These are phyloP conservation scores for Phymastichus coffea DNA, from an alignment of 1,140 invertebrate species.

Conservation along the genomic window DNA sequence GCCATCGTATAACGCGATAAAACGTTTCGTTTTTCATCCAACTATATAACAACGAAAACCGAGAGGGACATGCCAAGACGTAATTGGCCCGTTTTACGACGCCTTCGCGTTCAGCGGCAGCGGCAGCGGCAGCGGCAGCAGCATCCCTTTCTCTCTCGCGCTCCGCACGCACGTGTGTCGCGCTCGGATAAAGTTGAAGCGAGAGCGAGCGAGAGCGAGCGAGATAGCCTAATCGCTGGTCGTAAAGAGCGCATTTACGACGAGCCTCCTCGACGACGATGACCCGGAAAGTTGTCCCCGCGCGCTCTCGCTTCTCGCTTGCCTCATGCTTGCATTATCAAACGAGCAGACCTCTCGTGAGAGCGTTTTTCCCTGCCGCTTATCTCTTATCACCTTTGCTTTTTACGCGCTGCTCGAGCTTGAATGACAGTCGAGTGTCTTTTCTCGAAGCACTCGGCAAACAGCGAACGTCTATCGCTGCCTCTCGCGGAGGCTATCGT, in stretches of 20 bases:
- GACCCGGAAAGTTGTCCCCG: too few relatives aligned
- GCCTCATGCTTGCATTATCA: too few relatives aligned
- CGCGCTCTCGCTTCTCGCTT: too few relatives aligned
- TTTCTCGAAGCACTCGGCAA: not conserved
- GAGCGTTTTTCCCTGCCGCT: not conserved
- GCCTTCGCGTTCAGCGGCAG: slow-evolving; percentile 23
- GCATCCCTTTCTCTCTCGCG: too few relatives aligned
- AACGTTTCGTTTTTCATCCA: too few relatives aligned
- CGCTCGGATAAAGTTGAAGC: slow-evolving; percentile 36
- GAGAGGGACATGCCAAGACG: slow-evolving; percentile 6
- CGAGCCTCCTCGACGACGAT: too few relatives aligned
- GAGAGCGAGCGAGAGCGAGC: not conserved
- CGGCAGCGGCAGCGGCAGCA: too few relatives aligned
- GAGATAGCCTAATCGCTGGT: slow-evolving; percentile 40
- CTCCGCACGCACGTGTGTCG: not conserved
- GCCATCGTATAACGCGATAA: too few relatives aligned
- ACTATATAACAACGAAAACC: not conserved
- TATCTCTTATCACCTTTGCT: not conserved
- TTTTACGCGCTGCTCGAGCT: too few relatives aligned
- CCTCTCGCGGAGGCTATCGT: not conserved
- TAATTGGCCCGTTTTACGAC: slow-evolving; percentile 38
- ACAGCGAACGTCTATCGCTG: not conserved
- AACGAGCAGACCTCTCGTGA: not conserved
- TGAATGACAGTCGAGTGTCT: too few relatives aligned
- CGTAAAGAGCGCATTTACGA: slow-evolving; percentile 38